These are phyloP conservation scores for Ceramica pisi DNA, from an alignment of 2,888 invertebrate genomes.

Conservation along the genomic window DNA sequence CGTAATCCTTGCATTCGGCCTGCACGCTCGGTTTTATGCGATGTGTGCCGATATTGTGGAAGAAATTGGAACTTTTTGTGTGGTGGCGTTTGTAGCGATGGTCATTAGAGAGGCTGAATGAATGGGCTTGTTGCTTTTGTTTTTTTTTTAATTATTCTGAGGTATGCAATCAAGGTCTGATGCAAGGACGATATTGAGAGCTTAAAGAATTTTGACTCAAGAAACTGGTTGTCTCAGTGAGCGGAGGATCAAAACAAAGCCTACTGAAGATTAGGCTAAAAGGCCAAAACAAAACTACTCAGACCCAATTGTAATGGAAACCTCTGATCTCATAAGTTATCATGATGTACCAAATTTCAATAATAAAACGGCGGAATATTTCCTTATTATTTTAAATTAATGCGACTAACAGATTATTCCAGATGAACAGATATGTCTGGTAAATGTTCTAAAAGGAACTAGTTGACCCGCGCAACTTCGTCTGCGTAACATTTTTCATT, in stretches of 20 bases:
- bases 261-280: not conserved
- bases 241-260: not conserved
- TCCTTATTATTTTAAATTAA: not conserved
- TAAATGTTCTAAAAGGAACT: not conserved
- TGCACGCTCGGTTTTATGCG: conserved; percentile 67
- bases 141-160: conserved; percentile 15
- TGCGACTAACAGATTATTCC: not conserved
- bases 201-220: not conserved
- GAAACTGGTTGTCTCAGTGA: not conserved
- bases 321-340: not conserved
- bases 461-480: no score
- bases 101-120: conserved; percentile 28
- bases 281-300: not conserved
- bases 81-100: conserved; percentile 31
- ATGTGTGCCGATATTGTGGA: conserved; percentile 53
- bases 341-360: conserved; percentile 13
- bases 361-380: not conserved
- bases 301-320: not conserved
- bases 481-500: no score
- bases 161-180: not conserved
- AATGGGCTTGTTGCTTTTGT: conserved; percentile 20
- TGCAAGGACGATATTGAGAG: not conserved
- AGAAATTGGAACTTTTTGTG: conserved; percentile 60
- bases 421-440: not conserved
- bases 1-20: conserved; percentile 79